Evolutionary conservation across 1,140 invertebrate genomes (phyloP).

Genomic region (Eciton burchellii): DNA sequence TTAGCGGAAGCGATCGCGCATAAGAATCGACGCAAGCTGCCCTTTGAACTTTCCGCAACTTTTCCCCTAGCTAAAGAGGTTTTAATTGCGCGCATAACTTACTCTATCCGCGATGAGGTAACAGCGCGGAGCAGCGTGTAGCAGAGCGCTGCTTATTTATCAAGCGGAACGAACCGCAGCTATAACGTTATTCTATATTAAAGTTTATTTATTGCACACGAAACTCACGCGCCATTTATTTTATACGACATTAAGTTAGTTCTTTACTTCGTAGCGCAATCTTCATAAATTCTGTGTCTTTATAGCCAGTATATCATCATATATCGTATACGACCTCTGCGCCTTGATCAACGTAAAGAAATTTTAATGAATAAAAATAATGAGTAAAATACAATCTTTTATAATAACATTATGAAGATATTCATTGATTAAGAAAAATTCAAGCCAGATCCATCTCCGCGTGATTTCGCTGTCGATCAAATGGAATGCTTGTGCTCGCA

Average conservation of each 20-base stretch:
- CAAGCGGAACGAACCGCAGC: neutral
- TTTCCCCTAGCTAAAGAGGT: slow-evolving; percentile 20
- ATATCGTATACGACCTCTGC: too few relatives aligned
- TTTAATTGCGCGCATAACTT: slow-evolving; percentile 54
- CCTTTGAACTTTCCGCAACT: slow-evolving; percentile 47
- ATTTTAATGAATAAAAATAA: too few relatives aligned
- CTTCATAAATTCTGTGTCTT: too few relatives aligned
- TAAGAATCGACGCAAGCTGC: slow-evolving; percentile 42
- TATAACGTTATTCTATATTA: slow-evolving; percentile 1
- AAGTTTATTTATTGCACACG: neutral
- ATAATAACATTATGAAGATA: too few relatives aligned
- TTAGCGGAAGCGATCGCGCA: neutral
- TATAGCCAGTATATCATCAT: too few relatives aligned
- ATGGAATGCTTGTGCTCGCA: too few relatives aligned
- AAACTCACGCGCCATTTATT: neutral
- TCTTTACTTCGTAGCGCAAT: too few relatives aligned
- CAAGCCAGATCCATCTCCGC: too few relatives aligned
- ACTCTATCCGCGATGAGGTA: slow-evolving; percentile 39
- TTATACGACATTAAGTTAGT: neutral
- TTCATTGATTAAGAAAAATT: too few relatives aligned
- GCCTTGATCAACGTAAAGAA: too few relatives aligned
- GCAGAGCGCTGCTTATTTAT: slow-evolving; percentile 18
- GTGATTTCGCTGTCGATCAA: too few relatives aligned
- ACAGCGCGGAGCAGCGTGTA: slow-evolving; percentile 29
- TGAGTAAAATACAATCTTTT: too few relatives aligned